Evolutionary conservation across 2,797 vertebrate genomes (phyloP), one percentile per base, ranked within the genome.

Genomic region (Enteromius thamalakanensis): DNA sequence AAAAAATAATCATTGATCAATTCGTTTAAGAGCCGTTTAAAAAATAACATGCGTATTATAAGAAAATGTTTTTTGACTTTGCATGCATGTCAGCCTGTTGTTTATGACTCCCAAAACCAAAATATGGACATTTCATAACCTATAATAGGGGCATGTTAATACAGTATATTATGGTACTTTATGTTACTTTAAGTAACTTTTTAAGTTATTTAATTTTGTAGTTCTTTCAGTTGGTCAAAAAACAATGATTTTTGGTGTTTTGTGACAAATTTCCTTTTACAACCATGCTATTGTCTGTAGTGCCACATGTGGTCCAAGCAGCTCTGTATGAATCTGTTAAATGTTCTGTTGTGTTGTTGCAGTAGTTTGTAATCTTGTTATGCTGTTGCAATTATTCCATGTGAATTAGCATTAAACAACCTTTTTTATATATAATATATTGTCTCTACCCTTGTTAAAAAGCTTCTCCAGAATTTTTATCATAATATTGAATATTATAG

Each of bases 371-470:
- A 49, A 23, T 76, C 51, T 45, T 78, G 5, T 77, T 64, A 51
- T 37, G 40, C 42, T 53, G 60, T 76, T 75, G 17, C 29, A 42
- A 19, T 74, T 14, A 19, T 75, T 65, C 21, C 40, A 12, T 51
- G 55, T 75, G 21, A 47, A 32, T 81, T 37, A 40, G 64, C 37
- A 34, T 68, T 37, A 72, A 32, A 40, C 72, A 60, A 19, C 74
- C 14, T 37, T 40, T 74, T 51, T 12, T 76, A 37, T 42, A 42
- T 11, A 37, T 64, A 15, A 15, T 32, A 42, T 1, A 19, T 60
- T 10, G 15, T 26, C 71, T 21, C 19, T 53, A 14, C 11, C 9
- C 9, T 19, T 55, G 8, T 67, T 34, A 51, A 47, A 79, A 60
- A 26, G n/a, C n/a, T 7, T 51, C 45, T 49, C 47, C 47, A 19